Conservation (phyloP, 1,140 invertebrate species). For the Stegodyphus dumicola region DNA sequence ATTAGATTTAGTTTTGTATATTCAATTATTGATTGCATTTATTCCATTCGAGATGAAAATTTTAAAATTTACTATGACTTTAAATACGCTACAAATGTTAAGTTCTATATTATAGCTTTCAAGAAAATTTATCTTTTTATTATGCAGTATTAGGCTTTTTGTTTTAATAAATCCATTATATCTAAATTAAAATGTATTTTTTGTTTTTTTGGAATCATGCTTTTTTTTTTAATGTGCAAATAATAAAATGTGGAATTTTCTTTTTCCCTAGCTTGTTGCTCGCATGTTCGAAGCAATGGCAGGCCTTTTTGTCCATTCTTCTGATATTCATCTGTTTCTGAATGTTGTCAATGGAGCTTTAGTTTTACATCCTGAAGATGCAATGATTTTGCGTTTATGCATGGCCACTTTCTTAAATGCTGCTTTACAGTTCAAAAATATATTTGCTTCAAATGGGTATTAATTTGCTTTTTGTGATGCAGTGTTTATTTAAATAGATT, state of each 20-base stretch:
- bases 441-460: slow-evolving; percentile 96
- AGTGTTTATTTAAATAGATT: neutral
- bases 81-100: too few species aligned
- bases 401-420: slow-evolving; percentile 98
- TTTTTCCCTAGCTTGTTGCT: slow-evolving; percentile 79
- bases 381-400: slow-evolving; percentile 93
- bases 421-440: slow-evolving; percentile 98
- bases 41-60: too few species aligned
- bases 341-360: slow-evolving; percentile 97
- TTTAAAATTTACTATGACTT: too few species aligned
- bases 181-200: too few species aligned
- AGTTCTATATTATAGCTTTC: too few species aligned
- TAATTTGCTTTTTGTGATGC: slow-evolving; percentile 23
- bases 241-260: neutral
- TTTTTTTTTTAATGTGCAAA: too few species aligned
- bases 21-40: too few species aligned
- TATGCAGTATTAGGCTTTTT: too few species aligned
- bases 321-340: slow-evolving; percentile 96
- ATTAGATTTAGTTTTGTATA: too few species aligned
- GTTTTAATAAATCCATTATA: too few species aligned
- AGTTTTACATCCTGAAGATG: slow-evolving; percentile 96
- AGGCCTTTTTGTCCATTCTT: slow-evolving; percentile 96
- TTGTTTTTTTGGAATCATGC: too few species aligned
- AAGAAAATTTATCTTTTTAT: too few species aligned
- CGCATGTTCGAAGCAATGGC: slow-evolving; percentile 99